phyloP scores from a whole-genome alignment of 2,888 invertebrate genomes.

The Nomada flava region DNA sequence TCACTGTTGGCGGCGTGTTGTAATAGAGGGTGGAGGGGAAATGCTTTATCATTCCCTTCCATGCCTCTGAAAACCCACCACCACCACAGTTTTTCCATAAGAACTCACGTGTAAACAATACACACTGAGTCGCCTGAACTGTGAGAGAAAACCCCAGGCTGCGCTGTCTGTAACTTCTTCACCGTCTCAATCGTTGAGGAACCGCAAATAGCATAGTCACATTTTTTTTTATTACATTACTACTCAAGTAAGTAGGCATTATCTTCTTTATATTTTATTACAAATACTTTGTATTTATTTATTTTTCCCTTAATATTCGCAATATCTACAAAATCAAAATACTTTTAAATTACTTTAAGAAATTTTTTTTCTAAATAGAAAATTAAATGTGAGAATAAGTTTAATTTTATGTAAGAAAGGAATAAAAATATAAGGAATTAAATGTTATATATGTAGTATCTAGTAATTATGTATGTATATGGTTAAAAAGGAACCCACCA shows the following conservation, averaged over 20 bases:
- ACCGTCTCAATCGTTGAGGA: not conserved
- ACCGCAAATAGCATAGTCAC: not conserved
- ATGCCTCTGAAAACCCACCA: no score
- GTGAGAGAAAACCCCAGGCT: not conserved
- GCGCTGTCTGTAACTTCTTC: no score
- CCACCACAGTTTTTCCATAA: no score
- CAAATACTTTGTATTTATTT: not conserved
- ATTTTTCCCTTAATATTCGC: not conserved
- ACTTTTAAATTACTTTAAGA: not conserved
- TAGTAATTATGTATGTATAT: no score
- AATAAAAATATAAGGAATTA: not conserved
- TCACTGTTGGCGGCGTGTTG: no score
- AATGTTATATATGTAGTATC: no score
- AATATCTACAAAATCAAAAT: not conserved
- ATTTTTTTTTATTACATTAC: not conserved
- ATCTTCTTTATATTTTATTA: not conserved
- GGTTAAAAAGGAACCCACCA: rapidly evolving
- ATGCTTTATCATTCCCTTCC: no score
- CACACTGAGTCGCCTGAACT: not conserved
- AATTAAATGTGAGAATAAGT: no score
- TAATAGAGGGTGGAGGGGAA: no score
- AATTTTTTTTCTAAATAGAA: not conserved
- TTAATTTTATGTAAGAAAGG: not conserved
- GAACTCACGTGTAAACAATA: no score
- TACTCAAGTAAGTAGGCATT: no score